phyloP scores from a whole-genome alignment of 2,113 vertebrate species.

The Gambusia affinis region DNA sequence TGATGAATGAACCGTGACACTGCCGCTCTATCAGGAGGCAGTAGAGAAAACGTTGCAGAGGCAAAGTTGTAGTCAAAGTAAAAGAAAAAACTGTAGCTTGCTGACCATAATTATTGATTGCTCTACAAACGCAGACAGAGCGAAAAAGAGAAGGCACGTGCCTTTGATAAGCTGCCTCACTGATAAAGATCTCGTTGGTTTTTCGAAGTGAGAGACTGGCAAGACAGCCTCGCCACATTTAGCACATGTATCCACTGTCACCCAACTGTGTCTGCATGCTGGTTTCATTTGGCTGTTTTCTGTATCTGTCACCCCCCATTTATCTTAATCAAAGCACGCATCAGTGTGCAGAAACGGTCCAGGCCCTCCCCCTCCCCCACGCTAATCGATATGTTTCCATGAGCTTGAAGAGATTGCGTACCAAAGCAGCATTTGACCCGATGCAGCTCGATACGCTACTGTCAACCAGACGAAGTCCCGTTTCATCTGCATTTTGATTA shows the following conservation, averaged over 20 bases:
- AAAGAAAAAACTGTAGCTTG: background rate
- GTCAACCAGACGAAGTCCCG: slow-evolving; percentile 59
- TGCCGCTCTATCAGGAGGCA: background rate
- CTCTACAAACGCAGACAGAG: background rate
- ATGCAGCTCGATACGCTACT: background rate
- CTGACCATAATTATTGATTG: background rate
- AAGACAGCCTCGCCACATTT: slow-evolving; percentile 1
- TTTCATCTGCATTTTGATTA: slow-evolving; percentile 68
- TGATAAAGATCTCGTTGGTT: background rate
- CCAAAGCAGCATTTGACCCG: too few relatives aligned
- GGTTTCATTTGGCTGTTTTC: slow-evolving; percentile 25
- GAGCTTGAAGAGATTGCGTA: too few relatives aligned
- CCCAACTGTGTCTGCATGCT: slow-evolving; percentile 5
- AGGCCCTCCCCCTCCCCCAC: background rate
- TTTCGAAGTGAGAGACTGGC: background rate
- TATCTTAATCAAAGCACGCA: slow-evolving; percentile 57
- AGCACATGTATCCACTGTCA: slow-evolving; percentile 3
- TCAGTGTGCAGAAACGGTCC: slow-evolving; percentile 44
- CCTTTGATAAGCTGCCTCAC: background rate
- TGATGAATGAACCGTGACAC: background rate
- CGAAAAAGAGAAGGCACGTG: background rate
- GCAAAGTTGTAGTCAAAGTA: background rate
- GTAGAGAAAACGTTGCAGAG: background rate
- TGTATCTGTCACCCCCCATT: slow-evolving; percentile 64
- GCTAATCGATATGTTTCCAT: too few relatives aligned